Conservation (phyloP, 2,888 invertebrate species). For the Serrognathus titanus region DNA sequence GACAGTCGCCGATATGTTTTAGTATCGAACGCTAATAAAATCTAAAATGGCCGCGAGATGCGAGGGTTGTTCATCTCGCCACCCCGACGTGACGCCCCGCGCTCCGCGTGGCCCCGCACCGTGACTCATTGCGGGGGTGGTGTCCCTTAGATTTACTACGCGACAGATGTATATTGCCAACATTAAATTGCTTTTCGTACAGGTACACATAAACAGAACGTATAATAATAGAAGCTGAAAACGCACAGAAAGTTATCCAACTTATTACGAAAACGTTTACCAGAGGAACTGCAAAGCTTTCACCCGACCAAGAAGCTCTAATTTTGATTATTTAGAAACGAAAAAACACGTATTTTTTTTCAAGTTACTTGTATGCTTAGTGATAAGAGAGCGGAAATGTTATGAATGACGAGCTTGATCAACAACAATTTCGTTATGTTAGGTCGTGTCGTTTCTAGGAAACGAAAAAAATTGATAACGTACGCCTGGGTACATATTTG, state of each 20-base stretch:
- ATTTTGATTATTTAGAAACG: no score
- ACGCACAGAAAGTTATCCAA: no score
- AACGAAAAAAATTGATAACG: slow-evolving; percentile 9
- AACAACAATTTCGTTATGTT: slow-evolving; percentile 20
- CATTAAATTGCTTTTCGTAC: slow-evolving; percentile 27
- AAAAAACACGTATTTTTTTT: neutral
- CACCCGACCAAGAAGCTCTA: no score
- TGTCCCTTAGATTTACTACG: slow-evolving; percentile 27
- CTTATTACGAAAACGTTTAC: no score
- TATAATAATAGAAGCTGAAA: no score
- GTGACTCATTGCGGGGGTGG: slow-evolving; percentile 34
- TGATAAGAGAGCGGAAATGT: slow-evolving; percentile 18
- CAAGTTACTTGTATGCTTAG: neutral
- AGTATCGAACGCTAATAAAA: slow-evolving; percentile 52
- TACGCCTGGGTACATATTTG: slow-evolving; percentile 9
- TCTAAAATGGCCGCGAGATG: slow-evolving; percentile 49
- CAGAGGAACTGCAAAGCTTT: no score
- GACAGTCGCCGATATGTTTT: slow-evolving; percentile 44
- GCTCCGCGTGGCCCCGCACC: slow-evolving; percentile 16
- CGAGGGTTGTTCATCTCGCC: slow-evolving; percentile 32
- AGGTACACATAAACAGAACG: slow-evolving; percentile 16
- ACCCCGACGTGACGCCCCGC: slow-evolving; percentile 18
- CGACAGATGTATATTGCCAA: slow-evolving; percentile 30
- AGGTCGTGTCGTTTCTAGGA: slow-evolving; percentile 20
- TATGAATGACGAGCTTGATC: slow-evolving; percentile 9